These are phyloP conservation scores for Lerista edwardsae DNA, from an alignment of 2,797 vertebrate genomes.

Conservation along the genomic window DNA sequence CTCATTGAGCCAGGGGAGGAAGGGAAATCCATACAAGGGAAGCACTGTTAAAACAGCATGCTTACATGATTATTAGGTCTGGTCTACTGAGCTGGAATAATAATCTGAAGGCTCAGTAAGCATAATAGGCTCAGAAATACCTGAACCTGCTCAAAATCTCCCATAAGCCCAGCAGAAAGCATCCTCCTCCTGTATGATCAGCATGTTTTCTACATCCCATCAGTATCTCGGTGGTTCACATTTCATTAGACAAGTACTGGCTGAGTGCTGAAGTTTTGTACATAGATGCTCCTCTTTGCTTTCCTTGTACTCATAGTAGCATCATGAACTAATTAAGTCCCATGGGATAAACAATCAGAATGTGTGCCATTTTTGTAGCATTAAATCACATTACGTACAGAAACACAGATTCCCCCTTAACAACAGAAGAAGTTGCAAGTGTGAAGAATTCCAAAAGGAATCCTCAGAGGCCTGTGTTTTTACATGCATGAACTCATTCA, in stretches of 20 bases:
- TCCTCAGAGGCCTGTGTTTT: constrained; percentile 51
- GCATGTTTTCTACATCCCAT: constrained; percentile 66
- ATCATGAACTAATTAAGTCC: constrained; percentile 81
- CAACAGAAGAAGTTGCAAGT: constrained; percentile 64
- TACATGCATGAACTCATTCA: constrained; percentile 64
- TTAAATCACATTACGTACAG: constrained; percentile 75
- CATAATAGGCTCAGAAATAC: constrained; percentile 55
- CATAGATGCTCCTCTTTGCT: constrained; percentile 67
- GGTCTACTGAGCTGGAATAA: constrained; percentile 61
- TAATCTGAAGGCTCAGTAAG: constrained; percentile 60
- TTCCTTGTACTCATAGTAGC: constrained; percentile 55
- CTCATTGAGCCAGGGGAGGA: constrained; percentile 58
- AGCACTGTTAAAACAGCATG: constrained; percentile 47
- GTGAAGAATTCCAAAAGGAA: constrained; percentile 65
- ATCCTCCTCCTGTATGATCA: constrained; percentile 39
- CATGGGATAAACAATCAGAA: constrained; percentile 78
- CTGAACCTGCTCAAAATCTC: constrained; percentile 54
- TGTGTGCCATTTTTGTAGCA: constrained; percentile 43
- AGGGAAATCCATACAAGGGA: constrained; percentile 41
- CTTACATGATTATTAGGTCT: constrained; percentile 58
- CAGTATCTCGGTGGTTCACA: constrained; percentile 71
- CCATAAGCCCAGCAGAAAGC: constrained; percentile 56
- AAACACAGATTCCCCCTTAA: constrained; percentile 64
- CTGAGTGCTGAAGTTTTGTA: constrained; percentile 66
- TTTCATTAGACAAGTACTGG: constrained; percentile 79